Evolutionary conservation across 2,888 invertebrate genomes (phyloP), one percentile per base, ranked within the genome.

Genomic region (Romanomermis culicivorax): DNA sequence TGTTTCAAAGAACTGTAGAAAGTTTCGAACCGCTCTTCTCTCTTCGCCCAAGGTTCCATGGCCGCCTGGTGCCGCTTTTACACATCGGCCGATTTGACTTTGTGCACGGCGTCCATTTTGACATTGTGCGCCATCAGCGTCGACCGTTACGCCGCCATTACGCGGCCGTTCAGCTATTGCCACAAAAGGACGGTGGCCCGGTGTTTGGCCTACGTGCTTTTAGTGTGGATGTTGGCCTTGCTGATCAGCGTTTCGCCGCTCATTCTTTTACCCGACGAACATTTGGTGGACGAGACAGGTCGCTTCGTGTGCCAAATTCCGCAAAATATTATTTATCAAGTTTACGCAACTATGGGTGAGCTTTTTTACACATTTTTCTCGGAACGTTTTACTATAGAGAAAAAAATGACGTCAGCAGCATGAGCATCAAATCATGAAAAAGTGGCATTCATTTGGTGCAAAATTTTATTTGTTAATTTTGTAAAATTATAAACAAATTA

Each of bases 231-330:
- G 64, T 79, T 82, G 50, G 88, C 93, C 3, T 87, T 87, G 14
- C 83, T 86, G 67, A 88, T 95, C 68, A 87, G 87, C 60, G 75
- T 91, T 57, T 88, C 89, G 11, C 91, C 93, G 2, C 77, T 88
- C 56, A 75, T 89, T 58, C 82, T 88, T 65, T 75, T 87, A 61
- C 71, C 83, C 85, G 72, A 75, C 76, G 58, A 75, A 73, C 3
- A 4, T 3, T 72, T 71, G n/a, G 57, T 60, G 11, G 71, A 72
- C 53, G 55, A 61, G 7, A n/a, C n/a, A n/a, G n/a, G n/a, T n/a
- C n/a, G n/a, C n/a, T n/a, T n/a, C n/a, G n/a, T n/a, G n/a, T 91
- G 89, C 72, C 77, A 81, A 56, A 89, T 93, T 55, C 88, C 87
- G 61, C 89, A 91, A 71, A 83, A 87, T 69, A 82, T 87, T 69